Conservation (phyloP, 1,140 invertebrate species). For the Apis laboriosa region DNA sequence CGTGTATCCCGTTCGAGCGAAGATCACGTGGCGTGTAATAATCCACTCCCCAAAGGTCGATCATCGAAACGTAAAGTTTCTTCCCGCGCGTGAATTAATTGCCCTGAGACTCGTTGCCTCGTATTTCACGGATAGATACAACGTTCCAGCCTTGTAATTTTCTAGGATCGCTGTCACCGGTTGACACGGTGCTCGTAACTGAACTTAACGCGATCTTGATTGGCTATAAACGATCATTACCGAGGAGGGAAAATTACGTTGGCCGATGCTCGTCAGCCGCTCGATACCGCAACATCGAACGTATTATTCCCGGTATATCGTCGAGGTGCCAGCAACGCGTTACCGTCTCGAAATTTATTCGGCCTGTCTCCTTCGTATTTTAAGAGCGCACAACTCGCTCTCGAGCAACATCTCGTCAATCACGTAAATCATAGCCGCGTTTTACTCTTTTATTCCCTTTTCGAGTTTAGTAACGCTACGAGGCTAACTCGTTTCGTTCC, state of each 20-base stretch:
- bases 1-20: neutral
- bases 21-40: neutral
- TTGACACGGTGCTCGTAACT: slow-evolving; percentile 53
- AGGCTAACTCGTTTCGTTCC: neutral
- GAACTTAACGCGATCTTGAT: slow-evolving; percentile 60
- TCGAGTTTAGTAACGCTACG: neutral
- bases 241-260: slow-evolving; percentile 54
- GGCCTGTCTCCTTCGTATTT: slow-evolving; percentile 18
- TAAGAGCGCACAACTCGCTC: neutral
- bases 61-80: slow-evolving; percentile 7
- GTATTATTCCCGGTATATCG: neutral
- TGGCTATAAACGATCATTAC: slow-evolving; percentile 69
- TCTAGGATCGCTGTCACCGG: slow-evolving; percentile 54
- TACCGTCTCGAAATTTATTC: slow-evolving; percentile 48
- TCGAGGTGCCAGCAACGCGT: slow-evolving; percentile 8
- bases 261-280: slow-evolving; percentile 14
- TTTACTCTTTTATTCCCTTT: neutral
- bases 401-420: neutral
- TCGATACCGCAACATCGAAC: slow-evolving; percentile 22
- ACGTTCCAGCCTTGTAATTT: slow-evolving; percentile 30
- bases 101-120: neutral
- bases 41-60: neutral
- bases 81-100: slow-evolving; percentile 34
- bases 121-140: slow-evolving; percentile 20
- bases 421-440: slow-evolving; percentile 30